Base-by-base conservation (phyloP, 2,888 invertebrate genomes). In the Drosophila maculinotata region DNA sequence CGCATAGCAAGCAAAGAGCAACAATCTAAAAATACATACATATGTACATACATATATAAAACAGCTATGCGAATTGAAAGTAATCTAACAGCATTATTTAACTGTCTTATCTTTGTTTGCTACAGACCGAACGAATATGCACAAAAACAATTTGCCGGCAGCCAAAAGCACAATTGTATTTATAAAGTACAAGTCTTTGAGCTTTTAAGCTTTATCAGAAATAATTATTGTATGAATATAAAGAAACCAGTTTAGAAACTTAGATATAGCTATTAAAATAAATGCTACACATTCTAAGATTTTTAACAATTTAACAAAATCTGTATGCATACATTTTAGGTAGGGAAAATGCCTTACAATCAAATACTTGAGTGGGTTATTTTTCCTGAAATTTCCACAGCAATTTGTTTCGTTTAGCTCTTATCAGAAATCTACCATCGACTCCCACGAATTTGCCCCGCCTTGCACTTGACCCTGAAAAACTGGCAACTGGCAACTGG, bases 381-480 rank as follows among this genome's bases (percentile, higher is more conserved):
- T 36, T 12, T 28, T 6, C n/a, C n/a, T 36, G 35, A 3, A 8
- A 28, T 35, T 35, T 26, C 17, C 26, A 8, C 5, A 20, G 26
- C 26, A 41, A 12, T 41, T 64, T 20, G 41, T 14, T 35, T 20
- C 10, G 23, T 2, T 35, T 26, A 31, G 28, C 25, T 36, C 52
- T 70, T 72, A 76, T 72, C 76, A 65, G 23, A 38, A 12, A 44
- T 52, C 42, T 39, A 14, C 17, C 47, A 25, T 12, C 14, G 48
- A 48, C 76, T 49, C 56, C 67, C 45, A 54, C 72, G 2, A 31
- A 14, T 58, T 30, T 23, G 25, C n/a, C 42, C 44, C 20, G 54
- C 44, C 59, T 45, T 65, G 73, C 47, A 76, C 67, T 76, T 79
- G 79, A 64, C 77, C 79, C 76, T 79, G 79, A 76, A 53, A 51